Base-by-base conservation (phyloP, 2,113 vertebrate genomes). In the Proterorhinus semilunaris region DNA sequence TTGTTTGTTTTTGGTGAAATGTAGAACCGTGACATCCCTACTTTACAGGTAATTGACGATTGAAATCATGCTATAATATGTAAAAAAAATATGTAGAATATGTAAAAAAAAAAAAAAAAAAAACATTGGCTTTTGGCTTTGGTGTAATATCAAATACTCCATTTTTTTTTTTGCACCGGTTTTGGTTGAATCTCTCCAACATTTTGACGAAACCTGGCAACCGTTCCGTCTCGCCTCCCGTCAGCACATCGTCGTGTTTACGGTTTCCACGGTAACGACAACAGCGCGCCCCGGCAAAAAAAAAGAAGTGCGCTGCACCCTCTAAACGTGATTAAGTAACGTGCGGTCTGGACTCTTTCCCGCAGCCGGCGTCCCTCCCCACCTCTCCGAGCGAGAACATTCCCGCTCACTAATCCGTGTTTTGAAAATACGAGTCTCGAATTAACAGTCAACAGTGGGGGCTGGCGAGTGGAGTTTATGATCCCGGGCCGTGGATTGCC, bases 281-380 rank as follows among this genome's bases (percentile, higher is more conserved):
- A 48, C 72, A 69, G 73, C 78, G 80, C 43, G 8, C 61, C 86
- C 65, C n/a, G n/a, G n/a, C n/a, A n/a, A n/a, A n/a, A n/a, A 44
- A 74, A 90, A 86, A 36, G 3, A 88, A 79, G 86, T 83, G 81
- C 80, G 83, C 75, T 86, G 86, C 88, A 87, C 82, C 80, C 85
- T 88, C 77, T 87, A 90, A 90, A 87, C 84, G 72, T 85, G 84
- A 92, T 91, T 89, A 89, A 90, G 89, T 86, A 84, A 88, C 85
- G 85, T 89, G 89, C 84, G 85, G 88, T 88, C 87, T 92, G 90
- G 90, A 88, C 69, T 80, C 81, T 73, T 84, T 90, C 85, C 88
- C 85, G 27, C 21, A 80, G 80, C 81, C 84, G 84, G 82, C 77
- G 82, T 82, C 83, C 80, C 82, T 85, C 82, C 64, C 66, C 47